Evolutionary conservation across 2,797 vertebrate genomes (phyloP).

Genomic region (Pipistrellus pipistrellus): DNA sequence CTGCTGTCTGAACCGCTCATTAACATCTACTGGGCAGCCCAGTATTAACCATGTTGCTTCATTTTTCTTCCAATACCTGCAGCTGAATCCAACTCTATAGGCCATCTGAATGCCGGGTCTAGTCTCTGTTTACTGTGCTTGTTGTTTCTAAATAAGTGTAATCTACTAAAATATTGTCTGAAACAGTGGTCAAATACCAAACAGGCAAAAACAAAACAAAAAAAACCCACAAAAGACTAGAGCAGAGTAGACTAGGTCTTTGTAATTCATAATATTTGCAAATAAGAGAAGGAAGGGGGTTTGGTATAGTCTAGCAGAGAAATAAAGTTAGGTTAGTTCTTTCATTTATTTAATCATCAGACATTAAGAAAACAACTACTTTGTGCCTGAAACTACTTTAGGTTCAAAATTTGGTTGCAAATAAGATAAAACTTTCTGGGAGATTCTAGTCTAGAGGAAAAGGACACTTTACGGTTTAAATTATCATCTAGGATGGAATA

Average conservation of each 20-base stretch:
- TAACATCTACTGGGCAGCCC: neutral
- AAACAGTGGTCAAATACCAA: neutral
- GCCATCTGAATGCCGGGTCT: neutral
- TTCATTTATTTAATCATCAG: neutral
- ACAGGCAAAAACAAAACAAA: neutral
- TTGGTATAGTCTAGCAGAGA: neutral
- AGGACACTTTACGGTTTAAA: neutral
- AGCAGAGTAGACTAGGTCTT: neutral
- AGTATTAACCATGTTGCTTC: neutral
- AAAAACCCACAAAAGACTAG: neutral
- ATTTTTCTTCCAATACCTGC: neutral
- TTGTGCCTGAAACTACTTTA: neutral
- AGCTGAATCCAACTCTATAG: neutral
- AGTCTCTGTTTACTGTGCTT: neutral
- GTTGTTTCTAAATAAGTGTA: neutral
- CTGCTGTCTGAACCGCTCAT: neutral
- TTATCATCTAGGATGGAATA: neutral
- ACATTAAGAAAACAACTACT: neutral
- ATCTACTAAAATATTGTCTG: neutral
- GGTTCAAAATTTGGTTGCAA: neutral
- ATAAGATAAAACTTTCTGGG: neutral
- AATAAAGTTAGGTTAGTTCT: neutral
- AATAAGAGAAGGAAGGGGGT: neutral
- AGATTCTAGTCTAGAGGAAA: neutral
- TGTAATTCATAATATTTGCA: neutral